phyloP scores from a whole-genome alignment of 2,113 vertebrate species.

The Dendropsophus ebraccatus region DNA sequence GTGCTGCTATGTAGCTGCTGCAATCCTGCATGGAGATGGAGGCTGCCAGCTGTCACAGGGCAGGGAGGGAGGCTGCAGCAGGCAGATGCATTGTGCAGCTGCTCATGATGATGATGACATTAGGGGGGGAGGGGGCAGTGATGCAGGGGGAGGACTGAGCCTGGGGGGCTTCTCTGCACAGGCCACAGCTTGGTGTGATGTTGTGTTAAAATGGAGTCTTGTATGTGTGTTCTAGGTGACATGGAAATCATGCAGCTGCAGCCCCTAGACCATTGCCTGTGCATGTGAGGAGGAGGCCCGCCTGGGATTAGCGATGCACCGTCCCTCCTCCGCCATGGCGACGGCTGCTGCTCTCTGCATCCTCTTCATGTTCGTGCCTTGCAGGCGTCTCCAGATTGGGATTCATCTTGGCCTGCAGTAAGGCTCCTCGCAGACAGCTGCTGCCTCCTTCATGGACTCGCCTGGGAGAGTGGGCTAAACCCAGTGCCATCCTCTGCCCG shows the following conservation, averaged over 20 bases:
- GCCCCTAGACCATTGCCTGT: too few relatives aligned
- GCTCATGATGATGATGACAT: background rate
- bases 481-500: background rate
- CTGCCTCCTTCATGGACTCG: conserved; percentile 46
- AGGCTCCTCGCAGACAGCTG: conserved; percentile 59
- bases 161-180: background rate
- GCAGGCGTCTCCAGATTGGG: conserved; percentile 59
- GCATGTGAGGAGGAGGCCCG: background rate
- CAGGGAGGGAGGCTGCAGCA: background rate
- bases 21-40: background rate
- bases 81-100: too few relatives aligned
- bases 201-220: conserved; percentile 14
- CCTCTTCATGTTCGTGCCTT: conserved; percentile 1
- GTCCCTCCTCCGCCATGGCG: background rate
- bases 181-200: background rate
- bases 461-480: conserved; percentile 13
- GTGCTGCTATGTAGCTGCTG: too few relatives aligned
- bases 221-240: conserved; percentile 16
- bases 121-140: background rate
- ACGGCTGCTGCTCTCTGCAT: too few relatives aligned
- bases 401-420: conserved; percentile 41
- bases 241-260: background rate
- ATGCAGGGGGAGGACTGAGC: background rate
- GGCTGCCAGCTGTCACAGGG: background rate
- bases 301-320: background rate